Percentiles rank a stretch among this genome's conserved stretches.
These are phyloP conservation scores for Eubasilissa splendida DNA, from an alignment of 2,888 invertebrate genomes.

Conservation along the genomic window DNA sequence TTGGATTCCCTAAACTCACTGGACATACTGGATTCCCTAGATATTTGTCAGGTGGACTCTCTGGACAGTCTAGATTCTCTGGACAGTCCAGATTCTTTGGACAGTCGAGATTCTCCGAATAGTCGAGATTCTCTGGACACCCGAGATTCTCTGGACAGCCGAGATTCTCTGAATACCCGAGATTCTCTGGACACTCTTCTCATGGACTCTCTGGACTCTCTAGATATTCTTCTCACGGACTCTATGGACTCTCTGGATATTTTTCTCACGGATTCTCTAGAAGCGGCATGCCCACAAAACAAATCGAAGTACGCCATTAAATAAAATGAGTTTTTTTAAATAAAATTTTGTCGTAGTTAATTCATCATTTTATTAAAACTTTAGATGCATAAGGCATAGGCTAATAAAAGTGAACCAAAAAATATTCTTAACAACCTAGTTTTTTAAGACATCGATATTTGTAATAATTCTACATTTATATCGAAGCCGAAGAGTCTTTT, in stretches of 20 bases:
- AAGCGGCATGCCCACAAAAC: no score
- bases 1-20: conserved; percentile 16
- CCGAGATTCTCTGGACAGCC: conserved; percentile 15
- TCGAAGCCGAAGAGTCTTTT: no score
- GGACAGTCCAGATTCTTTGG: conserved; percentile 10
- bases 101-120: conserved; percentile 20
- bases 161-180: conserved; percentile 19
- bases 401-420: no score
- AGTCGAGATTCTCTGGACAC: not conserved
- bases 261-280: conserved; percentile 22
- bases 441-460: no score
- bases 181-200: not conserved
- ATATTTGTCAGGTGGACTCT: not conserved
- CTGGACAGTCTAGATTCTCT: conserved; percentile 13
- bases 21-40: conserved; percentile 31
- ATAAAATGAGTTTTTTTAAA: no score
- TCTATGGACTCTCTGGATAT: conserved; percentile 3
- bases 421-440: no score
- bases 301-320: no score
- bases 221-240: conserved; percentile 1
- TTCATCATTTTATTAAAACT: no score
- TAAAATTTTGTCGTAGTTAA: no score
- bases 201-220: conserved; percentile 1
- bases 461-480: no score
- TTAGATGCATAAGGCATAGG: no score